Evolutionary conservation across 1,140 invertebrate genomes (phyloP), one percentile per base, ranked within the genome.

Genomic region (Apolygus lucorum): DNA sequence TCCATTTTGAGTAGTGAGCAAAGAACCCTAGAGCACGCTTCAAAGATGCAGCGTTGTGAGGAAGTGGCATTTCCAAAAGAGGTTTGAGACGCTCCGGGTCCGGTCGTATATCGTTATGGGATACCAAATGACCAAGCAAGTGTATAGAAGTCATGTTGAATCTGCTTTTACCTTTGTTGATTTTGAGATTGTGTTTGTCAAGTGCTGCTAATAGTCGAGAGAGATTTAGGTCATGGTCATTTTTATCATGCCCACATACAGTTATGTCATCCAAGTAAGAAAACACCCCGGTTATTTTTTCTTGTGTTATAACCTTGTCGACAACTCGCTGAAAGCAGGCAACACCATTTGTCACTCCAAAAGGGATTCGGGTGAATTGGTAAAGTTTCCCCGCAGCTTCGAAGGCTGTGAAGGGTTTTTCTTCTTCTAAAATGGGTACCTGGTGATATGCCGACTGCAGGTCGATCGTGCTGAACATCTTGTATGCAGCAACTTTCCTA

Each of bases 351-450:
- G 34, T 49, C 17, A 49, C 34, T 49, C 29, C 65, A 67, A 67
- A 67, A 2, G 29, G 65, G 13, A 67, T 67, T 2, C 29, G 28
- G 17, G 28, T 29, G 13, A 67, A 42, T 25, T 67, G 27, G 22
- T 67, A 42, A 8, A 67, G 65, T 49, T 67, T 49, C 4, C 29
- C 65, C 11, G 2, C 22, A 21, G 29, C 65, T 42, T 42, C 65
- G 24, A 42, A 67, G 28, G 65, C 29, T 34, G 29, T 42, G 29
- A 14, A 67, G 2, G 8, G 27, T 42, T 29, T 42, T 14, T 42
- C 27, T 17, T 67, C 34, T 14, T 67, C 29, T 8, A 2, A 49
- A 17, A 49, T 49, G 8, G 34, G 34, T 8, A 49, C 17, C 34
- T 49, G 34, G 17, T 49, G 34, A 49, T 49, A 49, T 8, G 34